Conservation (phyloP, 2,113 vertebrate species). For the Nannobrachium achirus region DNA sequence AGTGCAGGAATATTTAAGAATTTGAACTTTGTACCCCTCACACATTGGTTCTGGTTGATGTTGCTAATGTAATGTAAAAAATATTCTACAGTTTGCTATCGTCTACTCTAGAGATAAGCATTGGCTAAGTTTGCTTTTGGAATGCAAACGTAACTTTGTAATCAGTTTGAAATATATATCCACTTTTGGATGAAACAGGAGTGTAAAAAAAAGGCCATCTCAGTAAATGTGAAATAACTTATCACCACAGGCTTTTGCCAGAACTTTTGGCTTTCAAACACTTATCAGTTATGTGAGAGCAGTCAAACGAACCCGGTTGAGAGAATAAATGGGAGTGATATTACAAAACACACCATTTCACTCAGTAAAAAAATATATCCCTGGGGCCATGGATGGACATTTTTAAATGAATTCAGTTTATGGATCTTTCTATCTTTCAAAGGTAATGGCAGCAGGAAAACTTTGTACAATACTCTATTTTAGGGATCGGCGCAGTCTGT, state of each 20-base stretch:
- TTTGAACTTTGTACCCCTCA: too few species aligned
- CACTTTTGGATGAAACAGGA: constrained; percentile 16
- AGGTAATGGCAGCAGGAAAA: constrained; percentile 11
- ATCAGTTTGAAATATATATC: constrained; percentile 42
- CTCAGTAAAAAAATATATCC: constrained; percentile 14
- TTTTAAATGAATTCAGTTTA: constrained; percentile 8
- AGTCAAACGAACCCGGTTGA: constrained; percentile 52
- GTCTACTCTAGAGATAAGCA: too few species aligned
- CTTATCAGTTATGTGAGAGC: constrained; percentile 33
- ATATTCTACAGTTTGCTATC: too few species aligned
- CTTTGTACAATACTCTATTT: constrained; percentile 5
- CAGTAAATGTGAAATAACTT: constrained; percentile 30
- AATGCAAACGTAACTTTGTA: constrained; percentile 33
- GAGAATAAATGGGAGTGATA: constrained; percentile 36
- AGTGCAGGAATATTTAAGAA: too few species aligned
- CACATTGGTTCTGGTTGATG: too few species aligned
- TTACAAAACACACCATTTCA: constrained; percentile 4
- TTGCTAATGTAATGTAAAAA: too few species aligned
- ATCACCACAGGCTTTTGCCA: constrained; percentile 1
- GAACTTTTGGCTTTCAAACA: constrained; percentile 35
- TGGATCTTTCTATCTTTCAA: constrained; percentile 20
- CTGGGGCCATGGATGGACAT: constrained; percentile 8
- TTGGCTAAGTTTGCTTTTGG: too few species aligned
- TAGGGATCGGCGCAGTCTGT: constrained; percentile 2
- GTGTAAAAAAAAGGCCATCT: constrained; percentile 1